A percentile compares a stretch with the other conserved stretches of the same genome.
These are phyloP conservation scores for Andinoacara biseriatus DNA, from an alignment of 2,113 vertebrate species.

Conservation along the genomic window DNA sequence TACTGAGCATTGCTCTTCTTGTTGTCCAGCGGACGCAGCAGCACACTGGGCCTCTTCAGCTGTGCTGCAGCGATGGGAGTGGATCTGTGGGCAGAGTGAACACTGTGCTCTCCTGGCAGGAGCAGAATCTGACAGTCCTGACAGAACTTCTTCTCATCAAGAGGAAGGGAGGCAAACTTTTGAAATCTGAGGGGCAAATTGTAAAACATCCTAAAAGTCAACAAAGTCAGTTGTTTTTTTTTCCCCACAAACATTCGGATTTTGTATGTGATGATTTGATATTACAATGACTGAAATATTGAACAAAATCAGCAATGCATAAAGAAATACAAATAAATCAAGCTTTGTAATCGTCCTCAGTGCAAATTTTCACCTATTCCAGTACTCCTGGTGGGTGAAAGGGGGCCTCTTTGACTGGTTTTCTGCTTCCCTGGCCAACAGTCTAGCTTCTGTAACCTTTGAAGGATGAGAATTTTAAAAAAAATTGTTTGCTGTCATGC, in stretches of 20 bases:
- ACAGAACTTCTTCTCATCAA: slow-evolving; percentile 87
- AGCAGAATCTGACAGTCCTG: slow-evolving; percentile 87
- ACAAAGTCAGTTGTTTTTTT: not conserved
- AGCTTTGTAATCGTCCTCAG: not conserved
- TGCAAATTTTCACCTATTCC: slow-evolving; percentile 80
- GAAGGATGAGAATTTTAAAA: not conserved
- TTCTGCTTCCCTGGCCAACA: slow-evolving; percentile 84
- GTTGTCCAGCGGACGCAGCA: slow-evolving; percentile 88
- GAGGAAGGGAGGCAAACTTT: slow-evolving; percentile 80
- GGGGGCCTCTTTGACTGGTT: slow-evolving; percentile 81
- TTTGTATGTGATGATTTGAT: too few species aligned
- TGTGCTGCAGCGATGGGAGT: slow-evolving; percentile 75
- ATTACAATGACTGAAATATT: too few species aligned
- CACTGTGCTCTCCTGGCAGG: slow-evolving; percentile 76
- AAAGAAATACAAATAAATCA: not conserved
- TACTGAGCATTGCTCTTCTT: slow-evolving; percentile 97
- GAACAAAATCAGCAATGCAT: not conserved
- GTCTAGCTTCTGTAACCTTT: slow-evolving; percentile 87
- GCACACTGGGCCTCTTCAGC: slow-evolving; percentile 84
- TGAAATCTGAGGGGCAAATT: slow-evolving; percentile 79
- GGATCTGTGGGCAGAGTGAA: slow-evolving; percentile 78
- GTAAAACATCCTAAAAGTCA: not conserved
- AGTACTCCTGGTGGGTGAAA: slow-evolving; percentile 83
- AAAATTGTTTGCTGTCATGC: rapidly evolving
- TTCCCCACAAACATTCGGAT: not conserved